A percentile compares a stretch with the other conserved stretches of the same genome.
Conservation (phyloP, 2,888 invertebrate species). For the Agrotis segetum region DNA sequence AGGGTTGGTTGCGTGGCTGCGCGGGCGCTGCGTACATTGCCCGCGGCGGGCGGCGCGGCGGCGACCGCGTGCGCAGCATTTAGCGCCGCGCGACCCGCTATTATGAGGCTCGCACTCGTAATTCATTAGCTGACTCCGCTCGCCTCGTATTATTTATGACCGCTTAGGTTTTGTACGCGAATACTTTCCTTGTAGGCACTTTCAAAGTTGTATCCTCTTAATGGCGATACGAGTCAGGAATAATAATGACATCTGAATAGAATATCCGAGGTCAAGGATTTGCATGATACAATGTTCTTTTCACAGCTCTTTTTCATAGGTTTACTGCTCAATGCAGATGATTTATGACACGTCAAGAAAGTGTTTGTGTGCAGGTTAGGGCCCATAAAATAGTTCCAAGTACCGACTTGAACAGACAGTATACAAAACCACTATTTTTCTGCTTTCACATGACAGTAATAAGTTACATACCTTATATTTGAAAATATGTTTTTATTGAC, state of each 20-base stretch:
- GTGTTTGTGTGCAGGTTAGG: slow-evolving; percentile 57
- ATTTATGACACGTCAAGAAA: slow-evolving; percentile 72
- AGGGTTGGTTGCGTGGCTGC: slow-evolving; percentile 58
- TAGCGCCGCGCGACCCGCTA: slow-evolving; percentile 76
- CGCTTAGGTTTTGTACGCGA: slow-evolving; percentile 83
- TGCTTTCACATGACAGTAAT: slow-evolving; percentile 28
- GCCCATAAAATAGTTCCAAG: slow-evolving; percentile 69
- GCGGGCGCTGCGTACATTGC: slow-evolving; percentile 68
- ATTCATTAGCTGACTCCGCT: slow-evolving; percentile 87
- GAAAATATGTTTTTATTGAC: slow-evolving; percentile 7
- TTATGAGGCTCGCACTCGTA: slow-evolving; percentile 82
- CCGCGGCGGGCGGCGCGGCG: slow-evolving; percentile 65
- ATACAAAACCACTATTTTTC: slow-evolving; percentile 54
- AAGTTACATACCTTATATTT: slow-evolving; percentile 16
- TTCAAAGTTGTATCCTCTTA: slow-evolving; percentile 77
- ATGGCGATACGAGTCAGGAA: slow-evolving; percentile 76
- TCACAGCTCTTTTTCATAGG: slow-evolving; percentile 68
- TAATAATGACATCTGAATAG: slow-evolving; percentile 85
- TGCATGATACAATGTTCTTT: slow-evolving; percentile 77
- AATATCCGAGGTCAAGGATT: slow-evolving; percentile 81
- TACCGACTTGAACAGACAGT: slow-evolving; percentile 58
- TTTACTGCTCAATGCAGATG: slow-evolving; percentile 68
- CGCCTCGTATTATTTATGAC: slow-evolving; percentile 86
- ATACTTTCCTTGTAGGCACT: slow-evolving; percentile 77
- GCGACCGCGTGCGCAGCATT: slow-evolving; percentile 67